phyloP scores from a whole-genome alignment of 2,797 vertebrate species.

The Macroramphosus scolopax region DNA sequence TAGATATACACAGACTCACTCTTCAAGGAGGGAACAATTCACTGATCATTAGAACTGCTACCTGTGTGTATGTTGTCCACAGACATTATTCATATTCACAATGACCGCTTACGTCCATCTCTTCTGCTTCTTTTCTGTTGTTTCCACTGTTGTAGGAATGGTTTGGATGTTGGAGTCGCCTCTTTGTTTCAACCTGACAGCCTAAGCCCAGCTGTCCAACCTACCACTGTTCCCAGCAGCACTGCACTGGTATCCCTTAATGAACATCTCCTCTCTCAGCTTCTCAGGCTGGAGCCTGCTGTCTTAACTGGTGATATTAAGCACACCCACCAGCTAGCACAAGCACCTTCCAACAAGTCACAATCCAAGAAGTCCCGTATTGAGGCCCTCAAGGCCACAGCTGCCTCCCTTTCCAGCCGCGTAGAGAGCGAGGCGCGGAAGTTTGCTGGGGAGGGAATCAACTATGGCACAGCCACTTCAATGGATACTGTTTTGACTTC shows the following conservation, averaged over 20 bases:
- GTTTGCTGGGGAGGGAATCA: slow-evolving; percentile 83
- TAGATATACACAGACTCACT: no score
- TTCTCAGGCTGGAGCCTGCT: slow-evolving; percentile 79
- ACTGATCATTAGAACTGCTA: no score
- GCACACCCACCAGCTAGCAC: slow-evolving; percentile 20
- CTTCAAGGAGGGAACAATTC: no score
- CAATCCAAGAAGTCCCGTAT: slow-evolving; percentile 85
- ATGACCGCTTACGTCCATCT: not conserved
- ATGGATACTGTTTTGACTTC: slow-evolving; percentile 51
- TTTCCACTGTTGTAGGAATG: slow-evolving; percentile 71
- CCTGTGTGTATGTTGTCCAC: no score
- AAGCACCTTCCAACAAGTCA: slow-evolving; percentile 64
- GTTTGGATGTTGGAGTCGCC: slow-evolving; percentile 73
- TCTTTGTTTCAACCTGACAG: slow-evolving; percentile 75
- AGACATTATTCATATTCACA: no score
- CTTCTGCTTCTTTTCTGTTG: not conserved
- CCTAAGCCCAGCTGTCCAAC: slow-evolving; percentile 67
- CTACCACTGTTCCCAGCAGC: slow-evolving; percentile 32
- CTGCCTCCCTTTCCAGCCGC: slow-evolving; percentile 88
- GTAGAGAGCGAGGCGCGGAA: slow-evolving; percentile 92
- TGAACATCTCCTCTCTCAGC: slow-evolving; percentile 81
- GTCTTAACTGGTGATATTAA: slow-evolving; percentile 45
- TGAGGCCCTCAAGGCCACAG: slow-evolving; percentile 93
- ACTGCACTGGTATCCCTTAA: slow-evolving; percentile 46
- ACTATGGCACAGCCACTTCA: slow-evolving; percentile 74